Evolutionary conservation across 2,113 vertebrate species (phyloP).

Genomic region (Lepus timidus): DNA sequence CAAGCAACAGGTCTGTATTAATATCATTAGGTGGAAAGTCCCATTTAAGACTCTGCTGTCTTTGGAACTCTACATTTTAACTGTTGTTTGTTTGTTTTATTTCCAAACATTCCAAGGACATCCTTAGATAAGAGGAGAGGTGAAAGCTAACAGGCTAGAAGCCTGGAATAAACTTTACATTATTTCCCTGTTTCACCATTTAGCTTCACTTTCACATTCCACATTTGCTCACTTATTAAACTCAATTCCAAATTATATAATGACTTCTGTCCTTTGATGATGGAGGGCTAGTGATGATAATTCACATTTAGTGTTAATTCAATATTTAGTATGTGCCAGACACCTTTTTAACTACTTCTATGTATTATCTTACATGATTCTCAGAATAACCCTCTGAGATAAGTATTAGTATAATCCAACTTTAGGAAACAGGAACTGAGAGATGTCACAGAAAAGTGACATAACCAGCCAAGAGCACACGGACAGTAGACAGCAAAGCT

Average conservation of each 20-base stretch:
- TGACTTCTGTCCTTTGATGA: not conserved
- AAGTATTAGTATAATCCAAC: not conserved
- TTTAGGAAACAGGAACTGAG: constrained; percentile 8
- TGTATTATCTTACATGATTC: not conserved
- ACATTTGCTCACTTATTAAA: not conserved
- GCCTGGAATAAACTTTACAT: not conserved
- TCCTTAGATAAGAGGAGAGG: not conserved
- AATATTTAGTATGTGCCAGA: not conserved
- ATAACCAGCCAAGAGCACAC: not conserved
- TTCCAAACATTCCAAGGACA: not conserved
- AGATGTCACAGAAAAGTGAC: not conserved
- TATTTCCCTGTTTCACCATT: not conserved
- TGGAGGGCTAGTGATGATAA: not conserved
- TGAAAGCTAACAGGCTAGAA: not conserved
- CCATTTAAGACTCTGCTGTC: not conserved
- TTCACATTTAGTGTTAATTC: not conserved
- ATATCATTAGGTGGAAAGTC: not conserved
- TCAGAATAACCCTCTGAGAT: not conserved
- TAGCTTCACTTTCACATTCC: not conserved
- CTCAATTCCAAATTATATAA: not conserved
- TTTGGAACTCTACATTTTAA: not conserved
- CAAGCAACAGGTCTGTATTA: not conserved
- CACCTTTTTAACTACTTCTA: not conserved
- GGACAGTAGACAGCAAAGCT: not conserved
- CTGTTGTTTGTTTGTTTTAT: not conserved